Percentiles rank a stretch among this genome's conserved stretches.
Evolutionary conservation across 1,140 invertebrate species (phyloP).

Genomic region (Drosophila ironensis): DNA sequence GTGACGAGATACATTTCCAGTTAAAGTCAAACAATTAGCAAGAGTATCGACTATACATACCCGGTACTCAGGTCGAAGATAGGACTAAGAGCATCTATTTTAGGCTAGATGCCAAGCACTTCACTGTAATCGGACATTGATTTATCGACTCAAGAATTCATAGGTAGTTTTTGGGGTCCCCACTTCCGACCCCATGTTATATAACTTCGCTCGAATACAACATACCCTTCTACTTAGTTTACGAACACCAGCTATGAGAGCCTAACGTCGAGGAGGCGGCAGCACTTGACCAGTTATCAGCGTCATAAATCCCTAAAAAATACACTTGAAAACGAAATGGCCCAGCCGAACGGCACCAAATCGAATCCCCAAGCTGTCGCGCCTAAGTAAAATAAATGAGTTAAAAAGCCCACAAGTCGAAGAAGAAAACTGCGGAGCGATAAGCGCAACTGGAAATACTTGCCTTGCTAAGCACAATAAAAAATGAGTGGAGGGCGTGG

Average conservation of each 20-base stretch:
- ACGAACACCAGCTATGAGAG: no score
- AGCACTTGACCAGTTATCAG: conserved; percentile 74
- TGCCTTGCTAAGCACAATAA: conserved; percentile 36
- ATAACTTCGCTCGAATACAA: no score
- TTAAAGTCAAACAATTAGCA: conserved; percentile 7
- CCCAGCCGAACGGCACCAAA: conserved; percentile 26
- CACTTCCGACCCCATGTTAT: no score
- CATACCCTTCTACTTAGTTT: no score
- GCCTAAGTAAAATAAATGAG: conserved; percentile 67
- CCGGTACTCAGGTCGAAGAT: no score
- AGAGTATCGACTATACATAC: no score
- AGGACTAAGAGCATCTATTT: no score
- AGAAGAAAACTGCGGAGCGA: no score
- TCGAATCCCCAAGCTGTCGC: conserved; percentile 34
- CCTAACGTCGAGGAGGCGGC: conserved; percentile 11
- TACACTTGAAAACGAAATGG: conserved; percentile 65
- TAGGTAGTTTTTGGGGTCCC: no score
- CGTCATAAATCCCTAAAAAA: conserved; percentile 75
- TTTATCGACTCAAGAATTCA: no score
- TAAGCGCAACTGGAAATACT: conserved; percentile 53
- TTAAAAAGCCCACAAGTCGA: conserved; percentile 55
- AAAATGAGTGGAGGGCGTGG: not conserved
- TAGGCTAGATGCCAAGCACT: no score
- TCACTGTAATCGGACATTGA: no score
- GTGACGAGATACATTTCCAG: conserved; percentile 49